Evolutionary conservation across 2,113 vertebrate genomes (phyloP).

Genomic region (Mormyrus lacerda): DNA sequence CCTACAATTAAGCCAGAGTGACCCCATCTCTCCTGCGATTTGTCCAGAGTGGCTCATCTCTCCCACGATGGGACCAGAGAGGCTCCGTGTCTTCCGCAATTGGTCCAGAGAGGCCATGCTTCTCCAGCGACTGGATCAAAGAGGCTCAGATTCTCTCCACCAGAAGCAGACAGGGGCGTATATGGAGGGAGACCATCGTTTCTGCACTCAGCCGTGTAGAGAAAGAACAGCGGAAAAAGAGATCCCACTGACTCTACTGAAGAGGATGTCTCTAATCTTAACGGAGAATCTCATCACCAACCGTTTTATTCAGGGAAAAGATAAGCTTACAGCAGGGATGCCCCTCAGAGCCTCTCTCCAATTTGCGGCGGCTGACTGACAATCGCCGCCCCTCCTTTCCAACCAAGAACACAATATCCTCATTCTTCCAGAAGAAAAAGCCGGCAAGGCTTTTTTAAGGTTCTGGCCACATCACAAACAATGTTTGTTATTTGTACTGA

Average conservation of each 20-base stretch:
- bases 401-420: neutral
- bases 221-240: neutral
- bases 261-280: slow-evolving; percentile 1
- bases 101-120: too few species aligned
- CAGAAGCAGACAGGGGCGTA: neutral
- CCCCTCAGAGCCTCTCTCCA: neutral
- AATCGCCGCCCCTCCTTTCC: neutral
- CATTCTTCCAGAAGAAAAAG: neutral
- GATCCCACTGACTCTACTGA: neutral
- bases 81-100: too few species aligned
- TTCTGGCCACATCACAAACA: neutral
- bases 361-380: neutral
- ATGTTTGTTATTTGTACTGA: neutral
- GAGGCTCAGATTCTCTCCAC: neutral
- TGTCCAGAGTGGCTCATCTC: too few species aligned
- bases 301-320: neutral
- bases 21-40: too few species aligned
- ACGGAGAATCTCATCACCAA: neutral
- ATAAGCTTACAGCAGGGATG: neutral
- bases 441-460: neutral
- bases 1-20: too few species aligned
- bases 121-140: neutral
- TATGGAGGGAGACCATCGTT: neutral
- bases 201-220: neutral
- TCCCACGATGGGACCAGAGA: too few species aligned